Percentiles rank a stretch among this genome's conserved stretches.
These are phyloP conservation scores for Ctenoplectra terminalis DNA, from an alignment of 1,140 invertebrate species.

Conservation along the genomic window DNA sequence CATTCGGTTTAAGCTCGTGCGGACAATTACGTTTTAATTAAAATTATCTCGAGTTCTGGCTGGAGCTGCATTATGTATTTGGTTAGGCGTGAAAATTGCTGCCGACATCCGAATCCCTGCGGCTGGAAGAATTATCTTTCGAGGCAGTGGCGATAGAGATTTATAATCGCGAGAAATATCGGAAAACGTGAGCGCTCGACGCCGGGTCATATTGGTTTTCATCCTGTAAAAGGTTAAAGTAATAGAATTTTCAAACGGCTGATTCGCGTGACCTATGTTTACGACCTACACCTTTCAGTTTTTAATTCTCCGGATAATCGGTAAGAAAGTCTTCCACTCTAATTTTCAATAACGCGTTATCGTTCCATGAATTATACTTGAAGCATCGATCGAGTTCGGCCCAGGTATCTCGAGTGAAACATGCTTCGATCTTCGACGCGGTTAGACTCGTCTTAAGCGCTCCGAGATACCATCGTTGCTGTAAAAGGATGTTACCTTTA, in stretches of 20 bases:
- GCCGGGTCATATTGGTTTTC: not conserved
- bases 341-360: not conserved
- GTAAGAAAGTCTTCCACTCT: not conserved
- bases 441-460: not conserved
- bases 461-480: not conserved
- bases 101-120: not conserved
- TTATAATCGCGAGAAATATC: constrained; percentile 14
- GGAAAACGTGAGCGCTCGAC: not conserved
- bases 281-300: not conserved
- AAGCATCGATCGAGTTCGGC: not conserved
- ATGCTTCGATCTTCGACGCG: not conserved
- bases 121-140: not conserved
- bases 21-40: constrained; percentile 47
- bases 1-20: not conserved
- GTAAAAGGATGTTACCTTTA: not conserved
- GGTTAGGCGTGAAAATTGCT: constrained; percentile 9
- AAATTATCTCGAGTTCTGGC: constrained; percentile 21
- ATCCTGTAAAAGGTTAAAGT: constrained; percentile 14
- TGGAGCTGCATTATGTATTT: not conserved
- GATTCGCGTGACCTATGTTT: not conserved
- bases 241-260: not conserved
- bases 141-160: not conserved
- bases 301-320: not conserved
- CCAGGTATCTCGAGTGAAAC: too few species aligned
- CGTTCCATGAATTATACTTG: not conserved